phyloP scores from a whole-genome alignment of 1,140 invertebrate genomes.

The Drosophila sproati region DNA sequence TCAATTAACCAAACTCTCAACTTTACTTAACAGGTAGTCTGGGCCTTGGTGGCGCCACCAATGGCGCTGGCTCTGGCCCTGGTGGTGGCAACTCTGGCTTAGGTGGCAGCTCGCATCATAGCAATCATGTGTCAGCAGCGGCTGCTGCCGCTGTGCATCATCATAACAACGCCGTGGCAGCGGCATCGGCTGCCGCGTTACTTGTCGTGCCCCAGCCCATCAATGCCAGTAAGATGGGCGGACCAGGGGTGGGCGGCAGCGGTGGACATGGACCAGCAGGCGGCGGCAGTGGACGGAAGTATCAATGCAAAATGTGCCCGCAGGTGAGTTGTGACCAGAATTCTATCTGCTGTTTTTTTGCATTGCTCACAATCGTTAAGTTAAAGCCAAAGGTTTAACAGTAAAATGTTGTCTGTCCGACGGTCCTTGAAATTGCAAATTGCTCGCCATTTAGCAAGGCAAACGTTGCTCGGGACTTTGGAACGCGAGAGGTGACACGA shows the following conservation, averaged over 20 bases:
- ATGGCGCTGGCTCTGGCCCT: constrained; percentile 42
- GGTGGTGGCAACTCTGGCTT: constrained; percentile 85
- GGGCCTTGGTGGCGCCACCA: constrained; percentile 50
- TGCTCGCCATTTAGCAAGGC: constrained; percentile 41
- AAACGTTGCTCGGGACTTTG: constrained; percentile 25
- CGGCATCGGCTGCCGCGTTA: constrained; percentile 85
- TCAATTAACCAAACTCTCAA: not conserved
- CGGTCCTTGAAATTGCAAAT: constrained; percentile 48
- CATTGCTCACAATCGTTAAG: constrained; percentile 37
- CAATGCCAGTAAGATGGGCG: constrained; percentile 89
- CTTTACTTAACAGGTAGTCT: constrained; percentile 54
- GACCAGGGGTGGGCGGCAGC: constrained; percentile 76
- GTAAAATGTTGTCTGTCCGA: constrained; percentile 42
- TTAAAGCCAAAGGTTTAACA: constrained; percentile 52
- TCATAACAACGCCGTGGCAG: constrained; percentile 84
- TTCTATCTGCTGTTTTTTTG: constrained; percentile 27
- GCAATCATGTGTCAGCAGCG: constrained; percentile 60
- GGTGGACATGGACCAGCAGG: constrained; percentile 85
- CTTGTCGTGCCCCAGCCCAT: constrained; percentile 96
- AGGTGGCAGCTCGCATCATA: constrained; percentile 64
- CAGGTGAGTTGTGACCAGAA: constrained; percentile 89
- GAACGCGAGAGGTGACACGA: constrained; percentile 16
- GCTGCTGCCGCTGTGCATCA: constrained; percentile 69
- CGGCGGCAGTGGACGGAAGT: constrained; percentile 88
- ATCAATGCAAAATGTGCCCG: constrained; percentile 99